A percentile compares a stretch with the other conserved stretches of the same genome.
These are phyloP conservation scores for Orius laevigatus DNA, from an alignment of 1,140 invertebrate species.

Conservation along the genomic window DNA sequence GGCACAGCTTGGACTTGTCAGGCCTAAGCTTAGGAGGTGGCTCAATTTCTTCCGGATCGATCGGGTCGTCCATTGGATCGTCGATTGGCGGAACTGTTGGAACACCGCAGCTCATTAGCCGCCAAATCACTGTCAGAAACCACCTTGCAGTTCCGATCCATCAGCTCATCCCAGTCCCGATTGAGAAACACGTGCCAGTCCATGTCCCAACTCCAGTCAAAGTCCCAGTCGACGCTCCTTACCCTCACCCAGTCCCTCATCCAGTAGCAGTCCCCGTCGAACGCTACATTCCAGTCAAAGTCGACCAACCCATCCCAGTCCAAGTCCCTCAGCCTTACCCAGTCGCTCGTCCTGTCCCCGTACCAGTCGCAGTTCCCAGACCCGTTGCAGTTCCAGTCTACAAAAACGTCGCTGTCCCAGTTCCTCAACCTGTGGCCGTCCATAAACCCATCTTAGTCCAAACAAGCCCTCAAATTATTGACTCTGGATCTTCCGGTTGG, in stretches of 20 bases:
- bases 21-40: too few relatives aligned
- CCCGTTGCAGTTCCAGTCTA: not conserved
- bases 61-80: not conserved
- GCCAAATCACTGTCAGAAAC: conserved; percentile 13
- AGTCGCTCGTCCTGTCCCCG: conserved; percentile 22
- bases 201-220: conserved; percentile 12
- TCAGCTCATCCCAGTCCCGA: conserved; percentile 17
- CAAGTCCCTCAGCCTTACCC: conserved; percentile 1
- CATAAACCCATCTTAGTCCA: too few relatives aligned
- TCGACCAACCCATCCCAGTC: conserved; percentile 6
- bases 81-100: too few relatives aligned
- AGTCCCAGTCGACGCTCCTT: conserved; percentile 19
- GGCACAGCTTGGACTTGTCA: too few relatives aligned
- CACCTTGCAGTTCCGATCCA: conserved; percentile 14
- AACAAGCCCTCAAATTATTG: too few relatives aligned
- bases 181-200: conserved; percentile 17
- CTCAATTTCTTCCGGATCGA: too few relatives aligned
- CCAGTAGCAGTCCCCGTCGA: conserved; percentile 15
- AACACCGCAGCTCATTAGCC: not conserved
- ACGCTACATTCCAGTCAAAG: not conserved
- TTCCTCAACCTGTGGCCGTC: not conserved
- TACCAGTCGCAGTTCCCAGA: conserved; percentile 48
- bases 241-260: conserved; percentile 15
- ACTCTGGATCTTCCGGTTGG: too few relatives aligned
- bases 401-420: not conserved